Percentiles rank a stretch among this genome's conserved stretches.
Evolutionary conservation across 2,888 invertebrate species (phyloP).

Genomic region (Protonemura montana): DNA sequence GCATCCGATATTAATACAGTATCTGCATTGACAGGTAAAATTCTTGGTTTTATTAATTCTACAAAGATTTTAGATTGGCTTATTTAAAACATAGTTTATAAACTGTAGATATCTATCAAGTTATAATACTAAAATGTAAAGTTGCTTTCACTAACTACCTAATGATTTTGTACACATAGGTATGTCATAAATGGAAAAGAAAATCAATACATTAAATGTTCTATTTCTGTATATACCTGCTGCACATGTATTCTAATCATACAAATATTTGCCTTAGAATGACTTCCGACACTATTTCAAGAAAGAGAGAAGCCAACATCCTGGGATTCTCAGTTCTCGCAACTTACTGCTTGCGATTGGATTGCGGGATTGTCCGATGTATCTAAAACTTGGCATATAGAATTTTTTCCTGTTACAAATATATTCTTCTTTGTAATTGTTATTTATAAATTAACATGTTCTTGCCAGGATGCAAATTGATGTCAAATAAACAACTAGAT

Average conservation of each 20-base stretch:
- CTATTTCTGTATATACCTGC: not conserved
- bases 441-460: too few relatives aligned
- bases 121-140: not conserved
- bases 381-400: too few relatives aligned
- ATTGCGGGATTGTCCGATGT: too few relatives aligned
- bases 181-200: not conserved
- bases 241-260: not conserved
- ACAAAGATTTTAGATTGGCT: not conserved
- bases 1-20: not conserved
- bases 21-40: not conserved
- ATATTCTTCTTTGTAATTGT: too few relatives aligned
- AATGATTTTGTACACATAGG: conserved; percentile 7
- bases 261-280: not conserved
- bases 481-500: not conserved
- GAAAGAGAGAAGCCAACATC: not conserved
- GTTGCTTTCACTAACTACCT: not conserved
- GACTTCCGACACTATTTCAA: not conserved
- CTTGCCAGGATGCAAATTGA: not conserved
- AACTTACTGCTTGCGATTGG: too few relatives aligned
- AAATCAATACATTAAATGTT: not conserved
- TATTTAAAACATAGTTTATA: not conserved
- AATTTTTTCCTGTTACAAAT: too few relatives aligned
- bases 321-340: not conserved
- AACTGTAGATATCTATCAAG: not conserved
- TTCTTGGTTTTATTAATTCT: not conserved